Percentiles rank a stretch among this genome's conserved stretches.
These are phyloP conservation scores for Drosophila fulvimacula DNA, from an alignment of 2,888 invertebrate species.

Conservation along the genomic window DNA sequence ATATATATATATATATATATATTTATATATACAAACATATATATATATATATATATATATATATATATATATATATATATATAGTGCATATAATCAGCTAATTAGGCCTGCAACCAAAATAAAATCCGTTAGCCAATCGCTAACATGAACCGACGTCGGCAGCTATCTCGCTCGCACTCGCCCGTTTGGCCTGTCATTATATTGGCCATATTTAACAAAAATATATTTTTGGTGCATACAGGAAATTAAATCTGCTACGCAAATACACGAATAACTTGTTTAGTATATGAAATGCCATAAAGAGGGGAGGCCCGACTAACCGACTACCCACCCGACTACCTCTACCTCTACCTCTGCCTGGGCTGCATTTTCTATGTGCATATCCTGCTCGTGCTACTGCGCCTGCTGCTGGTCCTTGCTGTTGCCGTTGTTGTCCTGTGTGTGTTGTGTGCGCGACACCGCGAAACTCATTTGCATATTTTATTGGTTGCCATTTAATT, in stretches of 20 bases:
- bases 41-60: not conserved
- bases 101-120: slow-evolving; percentile 36
- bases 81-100: slow-evolving; percentile 30
- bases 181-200: slow-evolving; percentile 18
- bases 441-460: slow-evolving; percentile 39
- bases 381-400: not conserved
- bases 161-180: slow-evolving; percentile 33
- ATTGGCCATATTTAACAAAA: slow-evolving; percentile 61
- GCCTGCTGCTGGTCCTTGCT: not conserved
- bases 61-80: not conserved
- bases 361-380: slow-evolving; percentile 19
- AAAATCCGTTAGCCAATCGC: slow-evolving; percentile 50
- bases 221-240: slow-evolving; percentile 57
- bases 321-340: too few species aligned
- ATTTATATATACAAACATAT: not conserved
- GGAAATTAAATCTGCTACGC: slow-evolving; percentile 78
- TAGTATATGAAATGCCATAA: slow-evolving; percentile 57
- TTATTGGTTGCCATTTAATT: slow-evolving; percentile 83
- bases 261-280: slow-evolving; percentile 75
- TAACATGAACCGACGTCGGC: not conserved
- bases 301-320: slow-evolving; percentile 4
- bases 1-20: slow-evolving; percentile 4
- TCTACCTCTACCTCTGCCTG: not conserved
- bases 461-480: slow-evolving; percentile 82
- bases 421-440: slow-evolving; percentile 2